Conservation (phyloP, 2,888 invertebrate genomes). For the Dryomyza anilis region DNA sequence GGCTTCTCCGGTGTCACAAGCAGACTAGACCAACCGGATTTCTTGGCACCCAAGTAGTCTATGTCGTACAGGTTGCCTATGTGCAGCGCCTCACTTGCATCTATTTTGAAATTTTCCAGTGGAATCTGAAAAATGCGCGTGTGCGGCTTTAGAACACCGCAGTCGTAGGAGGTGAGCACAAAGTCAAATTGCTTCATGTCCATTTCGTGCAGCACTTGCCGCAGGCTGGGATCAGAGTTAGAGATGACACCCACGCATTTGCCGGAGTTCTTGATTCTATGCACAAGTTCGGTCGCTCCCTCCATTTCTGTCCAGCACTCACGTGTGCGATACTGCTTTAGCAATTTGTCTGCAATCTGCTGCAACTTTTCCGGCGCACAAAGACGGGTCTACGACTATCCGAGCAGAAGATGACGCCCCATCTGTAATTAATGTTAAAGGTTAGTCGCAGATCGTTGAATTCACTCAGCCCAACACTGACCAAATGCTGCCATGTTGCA, state of each 20-base stretch:
- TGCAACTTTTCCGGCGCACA: constrained; percentile 40
- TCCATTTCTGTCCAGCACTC: constrained; percentile 74
- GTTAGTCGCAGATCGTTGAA: no score
- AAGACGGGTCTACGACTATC: no score
- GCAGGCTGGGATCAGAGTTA: constrained; percentile 85
- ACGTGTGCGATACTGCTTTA: constrained; percentile 71
- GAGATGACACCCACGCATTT: constrained; percentile 78
- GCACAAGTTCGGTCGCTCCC: constrained; percentile 66
- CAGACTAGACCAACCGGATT: constrained; percentile 62
- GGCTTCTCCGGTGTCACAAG: no score
- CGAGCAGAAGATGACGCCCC: no score
- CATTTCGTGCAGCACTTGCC: constrained; percentile 69
- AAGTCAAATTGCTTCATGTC: constrained; percentile 75
- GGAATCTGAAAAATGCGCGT: constrained; percentile 61
- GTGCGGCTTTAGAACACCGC: constrained; percentile 63
- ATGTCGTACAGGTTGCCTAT: constrained; percentile 77
- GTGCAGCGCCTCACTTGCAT: constrained; percentile 74
- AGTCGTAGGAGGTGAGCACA: constrained; percentile 78
- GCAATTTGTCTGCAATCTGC: constrained; percentile 66
- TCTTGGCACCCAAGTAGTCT: constrained; percentile 79
- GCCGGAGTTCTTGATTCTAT: constrained; percentile 60
- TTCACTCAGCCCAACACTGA: no score
- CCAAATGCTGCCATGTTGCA: no score
- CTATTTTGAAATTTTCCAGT: constrained; percentile 61
- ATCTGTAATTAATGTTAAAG: no score